Percentiles rank a stretch among this genome's conserved stretches.
Evolutionary conservation across 2,113 vertebrate genomes (phyloP).

Genomic region (Phainopepla nitens): DNA sequence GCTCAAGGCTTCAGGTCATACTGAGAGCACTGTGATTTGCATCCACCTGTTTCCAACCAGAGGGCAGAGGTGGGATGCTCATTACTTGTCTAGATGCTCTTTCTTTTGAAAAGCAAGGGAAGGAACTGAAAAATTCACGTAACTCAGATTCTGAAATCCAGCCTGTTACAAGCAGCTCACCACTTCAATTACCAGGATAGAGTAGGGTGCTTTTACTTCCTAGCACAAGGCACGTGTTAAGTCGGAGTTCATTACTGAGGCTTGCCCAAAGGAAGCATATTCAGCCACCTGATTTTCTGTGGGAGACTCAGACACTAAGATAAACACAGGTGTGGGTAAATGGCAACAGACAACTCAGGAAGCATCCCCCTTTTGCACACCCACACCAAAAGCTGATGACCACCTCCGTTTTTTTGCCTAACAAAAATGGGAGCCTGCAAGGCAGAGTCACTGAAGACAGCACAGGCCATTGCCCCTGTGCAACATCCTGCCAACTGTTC

Average conservation of each 20-base stretch:
- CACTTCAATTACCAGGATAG: background rate
- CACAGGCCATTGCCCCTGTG: background rate
- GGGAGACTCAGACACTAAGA: background rate
- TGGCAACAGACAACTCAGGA: background rate
- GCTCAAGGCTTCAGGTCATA: background rate
- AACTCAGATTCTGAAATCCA: background rate
- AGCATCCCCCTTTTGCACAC: background rate
- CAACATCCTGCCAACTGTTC: background rate
- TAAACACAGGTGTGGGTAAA: background rate
- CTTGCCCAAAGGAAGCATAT: background rate
- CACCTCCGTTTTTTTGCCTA: background rate
- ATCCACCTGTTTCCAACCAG: background rate
- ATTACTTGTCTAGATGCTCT: background rate
- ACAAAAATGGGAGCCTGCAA: background rate
- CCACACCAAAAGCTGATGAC: background rate
- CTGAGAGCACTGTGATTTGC: rapidly evolving
- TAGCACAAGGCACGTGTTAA: background rate
- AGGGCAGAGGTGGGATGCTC: background rate
- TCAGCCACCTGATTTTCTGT: background rate
- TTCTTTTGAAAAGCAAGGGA: background rate
- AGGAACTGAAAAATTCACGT: background rate
- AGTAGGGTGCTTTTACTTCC: background rate
- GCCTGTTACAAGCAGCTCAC: background rate
- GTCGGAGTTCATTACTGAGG: background rate
- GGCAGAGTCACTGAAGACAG: background rate